Evolutionary conservation across 2,888 invertebrate species (phyloP), one percentile per base, ranked within the genome.

Genomic region (Petrophora chlorosata): DNA sequence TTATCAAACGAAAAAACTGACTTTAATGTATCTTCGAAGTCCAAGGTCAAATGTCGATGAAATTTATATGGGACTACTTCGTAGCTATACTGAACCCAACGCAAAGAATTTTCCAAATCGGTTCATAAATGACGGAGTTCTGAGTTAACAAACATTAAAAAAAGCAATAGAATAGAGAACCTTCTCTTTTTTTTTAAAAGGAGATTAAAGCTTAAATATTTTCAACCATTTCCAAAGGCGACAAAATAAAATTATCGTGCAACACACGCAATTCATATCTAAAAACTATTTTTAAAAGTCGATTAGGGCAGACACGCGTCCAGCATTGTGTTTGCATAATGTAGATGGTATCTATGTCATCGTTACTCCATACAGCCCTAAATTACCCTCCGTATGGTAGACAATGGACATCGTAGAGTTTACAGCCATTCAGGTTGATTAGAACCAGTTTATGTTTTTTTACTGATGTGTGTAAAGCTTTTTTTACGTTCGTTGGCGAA

Each of bases 281-380:
- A 34, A 54, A 50, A 53, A 34, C 51, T 49, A 55, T 55, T 55
- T 55, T 60, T 53, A 60, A 55, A 60, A 55, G 53, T 58, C 55
- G 44, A 57, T 60, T 60, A 55, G 48, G 32, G 23, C 29, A 19
- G 47, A 38, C 42, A 51, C 38, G 43, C 33, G 25, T 47, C 49
- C 39, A 51, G 44, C 56, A 52, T 44, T 41, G 41, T 50, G 45
- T 44, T 43, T 51, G 43, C 49, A 56, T 54, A 70, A 70, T 62
- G 54, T 56, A 65, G 70, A 73, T 73, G 50, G 41, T 73, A 73
- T 73, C 73, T 58, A 47, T 53, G 33, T 23, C 56, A 58, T 64
- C 62, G 64, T 73, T 66, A 68, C 57, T 44, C 35, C 48, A 59
- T 51, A 47, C 51, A 49, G 58, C 61, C 63, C 63, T 60, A 56